phyloP scores from a whole-genome alignment of 1,140 invertebrate genomes.

The Meloidogyne chitwoodi region DNA sequence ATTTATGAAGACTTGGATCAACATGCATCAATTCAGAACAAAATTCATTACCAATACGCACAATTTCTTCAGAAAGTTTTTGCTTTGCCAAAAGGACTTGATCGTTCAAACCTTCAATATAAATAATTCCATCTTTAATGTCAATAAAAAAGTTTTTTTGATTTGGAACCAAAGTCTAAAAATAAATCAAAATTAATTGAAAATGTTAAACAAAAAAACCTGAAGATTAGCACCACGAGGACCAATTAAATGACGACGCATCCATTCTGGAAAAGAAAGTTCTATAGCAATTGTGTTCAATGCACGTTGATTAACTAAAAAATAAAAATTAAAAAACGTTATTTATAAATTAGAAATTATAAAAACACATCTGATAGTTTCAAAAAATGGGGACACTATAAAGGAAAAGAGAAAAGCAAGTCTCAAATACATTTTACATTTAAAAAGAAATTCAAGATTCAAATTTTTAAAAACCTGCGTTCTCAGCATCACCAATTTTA shows the following conservation, averaged over 20 bases:
- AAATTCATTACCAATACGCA: conserved; percentile 75
- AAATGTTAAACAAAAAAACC: conserved; percentile 14
- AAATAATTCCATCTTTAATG: conserved; percentile 86
- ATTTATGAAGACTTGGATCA: conserved; percentile 67
- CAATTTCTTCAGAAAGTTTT: conserved; percentile 74
- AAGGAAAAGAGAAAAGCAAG: too few species aligned
- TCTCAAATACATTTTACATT: too few species aligned
- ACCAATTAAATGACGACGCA: conserved; percentile 94
- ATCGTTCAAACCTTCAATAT: conserved; percentile 88
- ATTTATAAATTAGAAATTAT: not conserved
- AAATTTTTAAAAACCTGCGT: conserved; percentile 87
- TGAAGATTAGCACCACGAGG: conserved; percentile 82
- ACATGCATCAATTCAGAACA: conserved; percentile 75
- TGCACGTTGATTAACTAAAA: conserved; percentile 64
- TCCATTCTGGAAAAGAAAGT: conserved; percentile 85
- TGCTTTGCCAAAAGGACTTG: conserved; percentile 81
- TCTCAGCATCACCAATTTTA: conserved; percentile 71
- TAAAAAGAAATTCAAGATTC: too few species aligned
- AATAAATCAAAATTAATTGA: conserved; percentile 10
- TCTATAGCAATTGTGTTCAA: conserved; percentile 82
- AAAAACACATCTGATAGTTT: not conserved
- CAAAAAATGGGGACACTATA: too few species aligned
- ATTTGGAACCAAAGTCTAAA: conserved; percentile 47
- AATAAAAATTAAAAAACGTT: too few species aligned
- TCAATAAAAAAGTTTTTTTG: conserved; percentile 77